These are phyloP conservation scores for Leuciscus waleckii DNA, from an alignment of 2,797 vertebrate genomes.

Conservation along the genomic window DNA sequence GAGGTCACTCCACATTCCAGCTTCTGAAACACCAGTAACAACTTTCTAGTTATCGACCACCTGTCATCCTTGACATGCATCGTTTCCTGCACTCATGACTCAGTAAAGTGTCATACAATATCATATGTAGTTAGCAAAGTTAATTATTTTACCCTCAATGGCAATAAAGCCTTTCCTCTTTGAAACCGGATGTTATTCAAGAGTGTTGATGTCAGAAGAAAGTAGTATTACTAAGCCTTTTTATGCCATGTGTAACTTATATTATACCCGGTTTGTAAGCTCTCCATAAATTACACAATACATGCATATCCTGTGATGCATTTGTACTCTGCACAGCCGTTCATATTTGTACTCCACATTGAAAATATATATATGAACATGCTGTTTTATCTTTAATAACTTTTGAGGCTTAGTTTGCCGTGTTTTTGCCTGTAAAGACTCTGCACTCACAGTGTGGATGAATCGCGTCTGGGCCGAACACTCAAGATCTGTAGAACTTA, in stretches of 20 bases:
- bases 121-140: neutral
- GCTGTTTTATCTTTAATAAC: no score
- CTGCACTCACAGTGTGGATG: neutral
- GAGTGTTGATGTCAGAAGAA: neutral
- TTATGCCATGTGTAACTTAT: neutral
- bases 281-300: neutral
- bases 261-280: neutral
- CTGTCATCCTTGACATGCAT: neutral
- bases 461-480: neutral
- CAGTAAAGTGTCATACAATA: neutral
- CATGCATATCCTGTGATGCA: neutral
- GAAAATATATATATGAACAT: neutral
- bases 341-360: neutral
- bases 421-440: no score
- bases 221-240: neutral
- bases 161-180: neutral
- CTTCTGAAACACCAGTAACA: slow-evolving; percentile 25
- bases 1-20: slow-evolving; percentile 16
- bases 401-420: no score
- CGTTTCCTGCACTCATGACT: neutral
- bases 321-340: neutral
- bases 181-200: neutral
- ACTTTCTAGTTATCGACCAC: neutral
- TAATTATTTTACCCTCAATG: neutral
- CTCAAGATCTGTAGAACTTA: neutral